phyloP scores from a whole-genome alignment of 2,888 invertebrate species.

The Caenorhabditis sp. region DNA sequence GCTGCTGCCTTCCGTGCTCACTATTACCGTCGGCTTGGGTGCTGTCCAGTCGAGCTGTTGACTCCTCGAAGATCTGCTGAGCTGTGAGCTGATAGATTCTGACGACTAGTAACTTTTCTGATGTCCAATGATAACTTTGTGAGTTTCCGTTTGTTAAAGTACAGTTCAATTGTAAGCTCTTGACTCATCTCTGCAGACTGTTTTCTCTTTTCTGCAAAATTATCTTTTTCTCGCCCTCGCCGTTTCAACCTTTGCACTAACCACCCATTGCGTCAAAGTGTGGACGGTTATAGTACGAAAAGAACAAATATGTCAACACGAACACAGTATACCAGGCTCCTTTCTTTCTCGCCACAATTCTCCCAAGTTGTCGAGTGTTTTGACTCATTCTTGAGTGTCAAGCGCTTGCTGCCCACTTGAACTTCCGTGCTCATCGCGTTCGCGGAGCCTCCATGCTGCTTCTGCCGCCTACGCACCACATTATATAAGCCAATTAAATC shows the following conservation, averaged over 20 bases:
- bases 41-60: neutral
- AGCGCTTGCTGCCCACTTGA: slow-evolving; percentile 39
- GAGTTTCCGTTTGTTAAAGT: slow-evolving; percentile 8
- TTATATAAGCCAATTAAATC: too few species aligned
- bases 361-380: slow-evolving; percentile 43
- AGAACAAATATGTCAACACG: slow-evolving; percentile 52
- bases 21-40: slow-evolving; percentile 39
- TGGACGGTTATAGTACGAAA: slow-evolving; percentile 25
- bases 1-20: slow-evolving; percentile 15
- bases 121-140: slow-evolving; percentile 58
- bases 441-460: too few species aligned
- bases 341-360: slow-evolving; percentile 1
- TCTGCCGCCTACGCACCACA: too few species aligned
- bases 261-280: slow-evolving; percentile 30
- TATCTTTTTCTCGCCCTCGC: neutral
- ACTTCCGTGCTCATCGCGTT: too few species aligned
- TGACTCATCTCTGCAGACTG: neutral
- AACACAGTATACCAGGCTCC: slow-evolving; percentile 16
- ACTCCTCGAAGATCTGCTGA: too few species aligned
- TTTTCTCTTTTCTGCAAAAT: neutral
- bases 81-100: neutral
- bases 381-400: slow-evolving; percentile 41
- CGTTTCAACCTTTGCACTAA: slow-evolving; percentile 29
- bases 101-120: neutral
- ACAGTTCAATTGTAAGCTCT: neutral